These are phyloP conservation scores for Borostomias antarcticus DNA, from an alignment of 2,797 vertebrate species.

Conservation along the genomic window DNA sequence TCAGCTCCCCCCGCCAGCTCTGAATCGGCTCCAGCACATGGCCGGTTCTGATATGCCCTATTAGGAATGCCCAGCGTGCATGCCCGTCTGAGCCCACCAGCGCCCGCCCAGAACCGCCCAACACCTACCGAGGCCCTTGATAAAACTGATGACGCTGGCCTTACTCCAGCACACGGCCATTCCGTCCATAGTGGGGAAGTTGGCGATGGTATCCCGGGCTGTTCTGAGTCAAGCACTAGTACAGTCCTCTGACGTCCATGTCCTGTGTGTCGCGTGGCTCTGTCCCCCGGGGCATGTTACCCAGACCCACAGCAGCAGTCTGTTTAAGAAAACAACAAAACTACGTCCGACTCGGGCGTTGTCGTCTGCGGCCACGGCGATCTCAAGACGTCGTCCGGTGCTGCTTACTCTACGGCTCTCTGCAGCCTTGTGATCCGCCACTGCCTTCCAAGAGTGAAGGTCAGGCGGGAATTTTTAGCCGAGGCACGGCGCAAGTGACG, in stretches of 20 bases:
- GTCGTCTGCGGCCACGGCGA: slow-evolving; percentile 38
- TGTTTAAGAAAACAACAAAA: slow-evolving; percentile 58
- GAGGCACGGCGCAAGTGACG: slow-evolving; percentile 82
- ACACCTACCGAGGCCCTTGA: slow-evolving; percentile 93
- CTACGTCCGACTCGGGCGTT: slow-evolving; percentile 57
- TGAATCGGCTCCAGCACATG: slow-evolving; percentile 28
- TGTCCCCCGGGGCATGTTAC: slow-evolving; percentile 56
- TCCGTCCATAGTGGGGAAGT: slow-evolving; percentile 85
- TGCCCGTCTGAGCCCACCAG: slow-evolving; percentile 20
- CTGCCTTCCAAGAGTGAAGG: slow-evolving; percentile 84
- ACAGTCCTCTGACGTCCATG: slow-evolving; percentile 55
- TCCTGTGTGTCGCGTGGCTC: slow-evolving; percentile 46
- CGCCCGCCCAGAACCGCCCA: slow-evolving; percentile 88
- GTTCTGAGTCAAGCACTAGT: slow-evolving; percentile 49
- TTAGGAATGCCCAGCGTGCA: slow-evolving; percentile 49
- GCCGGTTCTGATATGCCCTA: slow-evolving; percentile 10
- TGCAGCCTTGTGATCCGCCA: slow-evolving; percentile 74
- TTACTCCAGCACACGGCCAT: slow-evolving; percentile 91
- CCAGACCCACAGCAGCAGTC: slow-evolving; percentile 42
- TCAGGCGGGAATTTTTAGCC: slow-evolving; percentile 92
- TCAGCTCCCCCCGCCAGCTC: slow-evolving; percentile 20
- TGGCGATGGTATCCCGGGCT: slow-evolving; percentile 59
- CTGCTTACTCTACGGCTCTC: slow-evolving; percentile 54
- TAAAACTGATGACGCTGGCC: slow-evolving; percentile 91
- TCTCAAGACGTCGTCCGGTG: slow-evolving; percentile 5